Evolutionary conservation across 2,113 vertebrate species (phyloP), one percentile per base, ranked within the genome.

Genomic region (Isichthys henryi): DNA sequence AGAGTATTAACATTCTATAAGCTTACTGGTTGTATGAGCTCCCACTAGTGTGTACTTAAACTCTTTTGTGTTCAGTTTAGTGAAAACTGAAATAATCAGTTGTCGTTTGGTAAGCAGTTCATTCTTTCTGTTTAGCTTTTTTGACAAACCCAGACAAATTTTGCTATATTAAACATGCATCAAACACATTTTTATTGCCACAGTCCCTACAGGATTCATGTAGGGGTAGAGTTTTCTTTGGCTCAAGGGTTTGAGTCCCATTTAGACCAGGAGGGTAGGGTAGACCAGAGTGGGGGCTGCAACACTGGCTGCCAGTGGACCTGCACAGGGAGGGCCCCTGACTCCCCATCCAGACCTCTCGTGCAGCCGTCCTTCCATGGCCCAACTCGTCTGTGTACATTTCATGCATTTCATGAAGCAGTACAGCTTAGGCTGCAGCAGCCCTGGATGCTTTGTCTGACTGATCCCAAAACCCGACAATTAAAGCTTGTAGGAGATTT

Each of bases 181-280:
- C 31, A 82, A 53, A 31, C 31, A 9, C 27, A 89, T 92, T 52
- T 91, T 49, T 52, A 46, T 39, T 90, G 3, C 10, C 48, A 49
- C 19, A 23, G 83, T 31, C 48, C 48, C 21, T 48, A 17, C 17
- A 6, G 45, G 10, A 27, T 48, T 27, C 6, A 50, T 48, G 5
- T 15, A 49, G 82, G 82, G 45, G 46, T n/a, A 11, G 82, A 5
- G 11, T 48, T 48, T 49, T 86, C n/a, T n/a, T 13, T 19, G 43
- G 27, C 17, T 53, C 13, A 53, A 56, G 13, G 85, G 27, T 39
- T 56, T 56, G 31, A 19, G 50, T 43, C 85, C 11, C 85, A 87
- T 53, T 21, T 48, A 23, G 43, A 48, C 6, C 7, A 31, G 9
- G 19, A 15, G 6, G 39, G 77, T 5, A 31, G 17, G 31, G 15